Conservation (phyloP, 2,797 vertebrate species). For the Distichodus sexfasciatus region DNA sequence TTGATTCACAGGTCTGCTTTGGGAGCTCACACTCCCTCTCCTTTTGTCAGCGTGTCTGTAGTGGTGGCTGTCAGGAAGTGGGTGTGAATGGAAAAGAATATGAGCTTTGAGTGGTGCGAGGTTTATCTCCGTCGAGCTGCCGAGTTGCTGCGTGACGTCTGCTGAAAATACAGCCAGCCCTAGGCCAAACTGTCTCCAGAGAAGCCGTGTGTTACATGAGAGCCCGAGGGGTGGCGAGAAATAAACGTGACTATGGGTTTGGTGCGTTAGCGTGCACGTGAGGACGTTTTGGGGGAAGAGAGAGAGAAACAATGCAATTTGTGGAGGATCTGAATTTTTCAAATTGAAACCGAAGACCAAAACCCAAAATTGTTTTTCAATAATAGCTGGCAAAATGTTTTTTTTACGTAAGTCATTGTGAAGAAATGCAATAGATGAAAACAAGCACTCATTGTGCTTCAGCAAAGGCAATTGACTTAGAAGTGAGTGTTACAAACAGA, state of each 20-base stretch:
- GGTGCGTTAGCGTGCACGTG: not conserved
- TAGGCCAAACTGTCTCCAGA: slow-evolving; percentile 37
- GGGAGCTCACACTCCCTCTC: slow-evolving; percentile 26
- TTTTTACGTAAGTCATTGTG: too few relatives aligned
- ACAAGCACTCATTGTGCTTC: too few relatives aligned
- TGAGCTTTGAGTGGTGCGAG: slow-evolving; percentile 29
- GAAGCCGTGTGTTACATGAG: slow-evolving; percentile 34
- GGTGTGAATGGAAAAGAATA: slow-evolving; percentile 37
- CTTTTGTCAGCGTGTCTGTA: slow-evolving; percentile 28
- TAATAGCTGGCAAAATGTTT: too few relatives aligned
- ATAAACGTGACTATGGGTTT: slow-evolving; percentile 19
- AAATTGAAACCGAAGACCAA: too few relatives aligned
- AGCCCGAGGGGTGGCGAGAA: slow-evolving; percentile 25
- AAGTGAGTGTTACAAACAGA: too few relatives aligned
- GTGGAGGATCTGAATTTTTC: not conserved
- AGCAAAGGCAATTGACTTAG: too few relatives aligned
- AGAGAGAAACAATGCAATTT: slow-evolving; percentile 5
- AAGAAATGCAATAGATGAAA: too few relatives aligned
- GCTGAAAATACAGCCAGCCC: slow-evolving; percentile 21
- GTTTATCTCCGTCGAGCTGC: slow-evolving; percentile 29
- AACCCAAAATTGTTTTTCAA: too few relatives aligned
- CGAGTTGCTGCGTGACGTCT: slow-evolving; percentile 24
- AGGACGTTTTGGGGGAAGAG: not conserved
- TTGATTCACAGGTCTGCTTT: slow-evolving; percentile 24
- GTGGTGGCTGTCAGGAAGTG: slow-evolving; percentile 25